phyloP scores from a whole-genome alignment of 2,113 vertebrate genomes.

The Marmota flaviventris region DNA sequence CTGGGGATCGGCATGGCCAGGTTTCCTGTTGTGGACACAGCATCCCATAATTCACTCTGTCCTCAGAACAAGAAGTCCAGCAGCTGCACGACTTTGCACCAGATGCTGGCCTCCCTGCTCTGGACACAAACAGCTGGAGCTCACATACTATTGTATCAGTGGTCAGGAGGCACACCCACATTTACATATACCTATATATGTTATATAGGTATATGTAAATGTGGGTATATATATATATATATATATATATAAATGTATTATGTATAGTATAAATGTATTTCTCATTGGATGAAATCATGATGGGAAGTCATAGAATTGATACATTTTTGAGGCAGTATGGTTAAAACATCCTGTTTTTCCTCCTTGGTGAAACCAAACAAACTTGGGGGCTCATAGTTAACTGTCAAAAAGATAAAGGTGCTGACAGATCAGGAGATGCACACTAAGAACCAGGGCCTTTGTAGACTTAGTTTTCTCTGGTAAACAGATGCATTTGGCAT shows the following conservation, averaged over 20 bases:
- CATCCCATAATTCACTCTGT: neutral
- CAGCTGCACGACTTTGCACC: neutral
- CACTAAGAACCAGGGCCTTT: neutral
- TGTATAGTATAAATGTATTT: no score
- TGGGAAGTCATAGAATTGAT: neutral
- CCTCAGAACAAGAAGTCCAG: no score
- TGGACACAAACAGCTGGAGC: neutral
- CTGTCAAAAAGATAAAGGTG: neutral
- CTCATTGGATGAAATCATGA: accelerated
- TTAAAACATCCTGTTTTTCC: neutral
- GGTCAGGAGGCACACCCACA: neutral
- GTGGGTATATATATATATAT: no score
- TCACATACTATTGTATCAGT: neutral
- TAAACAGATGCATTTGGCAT: neutral
- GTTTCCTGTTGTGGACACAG: neutral
- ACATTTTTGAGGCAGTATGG: neutral
- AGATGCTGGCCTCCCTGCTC: neutral
- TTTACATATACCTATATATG: no score
- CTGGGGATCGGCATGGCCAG: neutral
- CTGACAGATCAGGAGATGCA: neutral
- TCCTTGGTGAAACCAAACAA: neutral
- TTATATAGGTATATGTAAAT: no score
- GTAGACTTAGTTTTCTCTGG: neutral
- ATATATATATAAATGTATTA: no score
- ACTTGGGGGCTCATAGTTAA: neutral